Evolutionary conservation across 2,888 invertebrate genomes (phyloP), one percentile per base, ranked within the genome.

Genomic region (Philaethria dido): DNA sequence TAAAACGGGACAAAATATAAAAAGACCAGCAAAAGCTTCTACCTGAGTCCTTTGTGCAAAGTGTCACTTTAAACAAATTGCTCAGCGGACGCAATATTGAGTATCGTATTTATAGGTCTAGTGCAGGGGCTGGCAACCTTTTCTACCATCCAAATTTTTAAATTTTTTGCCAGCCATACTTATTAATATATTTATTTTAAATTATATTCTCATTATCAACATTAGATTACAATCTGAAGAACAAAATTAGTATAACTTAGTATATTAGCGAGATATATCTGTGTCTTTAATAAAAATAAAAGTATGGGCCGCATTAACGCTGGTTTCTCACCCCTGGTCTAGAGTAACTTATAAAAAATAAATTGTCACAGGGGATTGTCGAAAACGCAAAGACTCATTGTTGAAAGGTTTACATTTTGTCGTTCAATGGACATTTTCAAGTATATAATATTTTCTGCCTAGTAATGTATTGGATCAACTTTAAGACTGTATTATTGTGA

Each of bases 1-100:
- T 47, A 20, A 54, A 62, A 62, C 33, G 45, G 47, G 20, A 64
- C 36, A 6, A 55, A 63, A 55, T 57, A 57, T 57, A 48, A 64
- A 57, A 64, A 47, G 39, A 47, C 18, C 47, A 47, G 29, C 18
- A 60, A 45, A 59, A 33, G 45, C 16, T 9, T 60, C 59, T 60
- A 60, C 66, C 42, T 50, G 48, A 45, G 57, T 13, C 47, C 44
- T 57, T 57, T 64, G 57, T 64, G 39, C 33, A 6, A 45, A 42
- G 45, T 57, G 47, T 39, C 45, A 47, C 36, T 57, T 47, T 44
- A 45, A 47, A 57, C 47, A 57, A 48, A 55, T 64, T 48, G 57
- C 54, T 48, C 22, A 16, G n/a, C 52, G 33, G 29, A 18, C 44
- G 33, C 29, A 52, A 11, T 52, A 54, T 63, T 63, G 62, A 63